Evolutionary conservation across 2,797 vertebrate species (phyloP).

Genomic region (Spinus pinus): DNA sequence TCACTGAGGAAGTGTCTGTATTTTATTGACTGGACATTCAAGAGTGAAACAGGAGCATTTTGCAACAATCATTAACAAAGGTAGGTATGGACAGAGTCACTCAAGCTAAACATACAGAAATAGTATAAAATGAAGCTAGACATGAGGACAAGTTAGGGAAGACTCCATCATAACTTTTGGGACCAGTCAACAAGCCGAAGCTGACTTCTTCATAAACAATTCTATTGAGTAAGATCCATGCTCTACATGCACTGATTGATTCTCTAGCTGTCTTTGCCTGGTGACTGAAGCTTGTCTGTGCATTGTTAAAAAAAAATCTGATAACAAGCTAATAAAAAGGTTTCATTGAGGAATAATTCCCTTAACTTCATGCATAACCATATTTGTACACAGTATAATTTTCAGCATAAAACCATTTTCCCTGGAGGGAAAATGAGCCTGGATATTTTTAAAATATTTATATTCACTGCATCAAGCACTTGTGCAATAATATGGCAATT

Average conservation of each 20-base stretch:
- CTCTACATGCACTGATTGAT: neutral
- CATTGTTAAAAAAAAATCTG: neutral
- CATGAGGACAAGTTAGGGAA: neutral
- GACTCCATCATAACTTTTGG: neutral
- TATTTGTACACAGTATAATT: neutral
- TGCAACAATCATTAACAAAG: neutral
- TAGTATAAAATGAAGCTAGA: neutral
- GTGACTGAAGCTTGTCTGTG: neutral
- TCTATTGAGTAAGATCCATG: too few relatives aligned
- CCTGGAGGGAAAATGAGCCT: neutral
- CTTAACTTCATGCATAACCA: neutral
- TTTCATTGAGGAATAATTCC: neutral
- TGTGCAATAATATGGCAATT: neutral
- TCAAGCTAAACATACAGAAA: neutral
- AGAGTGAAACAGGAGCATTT: fast-evolving
- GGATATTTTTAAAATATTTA: neutral
- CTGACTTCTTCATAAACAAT: neutral
- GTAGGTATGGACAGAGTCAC: neutral
- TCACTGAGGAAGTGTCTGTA: neutral
- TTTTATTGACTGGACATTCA: neutral
- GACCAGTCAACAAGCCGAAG: neutral
- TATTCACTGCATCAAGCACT: neutral
- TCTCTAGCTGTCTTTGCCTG: neutral
- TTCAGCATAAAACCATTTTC: neutral
- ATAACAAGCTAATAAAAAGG: neutral